Conservation (phyloP, 2,113 vertebrate genomes). For the Pogonocichla stellata region DNA sequence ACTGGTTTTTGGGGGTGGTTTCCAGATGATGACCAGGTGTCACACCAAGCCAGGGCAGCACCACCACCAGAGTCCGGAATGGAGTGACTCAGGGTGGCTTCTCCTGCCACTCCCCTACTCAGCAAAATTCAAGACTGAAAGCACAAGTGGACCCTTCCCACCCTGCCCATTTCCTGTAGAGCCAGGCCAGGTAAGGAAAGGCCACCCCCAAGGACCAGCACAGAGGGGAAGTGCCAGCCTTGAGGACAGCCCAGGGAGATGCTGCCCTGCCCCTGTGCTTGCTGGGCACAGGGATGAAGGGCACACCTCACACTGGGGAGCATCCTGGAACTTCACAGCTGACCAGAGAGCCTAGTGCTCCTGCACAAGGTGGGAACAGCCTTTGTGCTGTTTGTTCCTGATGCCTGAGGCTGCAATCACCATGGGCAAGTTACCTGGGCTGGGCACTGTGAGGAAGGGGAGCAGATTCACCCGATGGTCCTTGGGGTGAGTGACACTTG, state of each 20-base stretch:
- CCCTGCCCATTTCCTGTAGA: background rate
- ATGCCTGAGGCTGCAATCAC: background rate
- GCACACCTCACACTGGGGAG: background rate
- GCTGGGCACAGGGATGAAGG: background rate
- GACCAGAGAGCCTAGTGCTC: background rate
- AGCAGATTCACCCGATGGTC: background rate
- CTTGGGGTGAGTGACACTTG: background rate
- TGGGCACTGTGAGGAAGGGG: background rate
- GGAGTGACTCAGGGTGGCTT: background rate
- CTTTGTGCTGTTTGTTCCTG: background rate
- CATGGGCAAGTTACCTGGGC: background rate
- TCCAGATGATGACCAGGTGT: background rate
- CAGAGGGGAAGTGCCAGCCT: background rate
- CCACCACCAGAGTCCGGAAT: background rate
- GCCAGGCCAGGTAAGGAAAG: background rate
- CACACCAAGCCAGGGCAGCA: background rate
- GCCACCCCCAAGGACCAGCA: background rate
- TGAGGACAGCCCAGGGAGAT: background rate
- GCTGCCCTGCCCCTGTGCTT: fast-evolving
- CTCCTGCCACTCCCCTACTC: too few species aligned
- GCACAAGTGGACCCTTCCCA: background rate
- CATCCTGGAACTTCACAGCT: fast-evolving
- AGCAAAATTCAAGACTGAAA: background rate
- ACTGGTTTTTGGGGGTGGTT: too few species aligned
- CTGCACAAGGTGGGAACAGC: background rate